A percentile compares a stretch with the other conserved stretches of the same genome.
phyloP scores from a whole-genome alignment of 2,113 vertebrate genomes.

The Hippocampus barbouri region DNA sequence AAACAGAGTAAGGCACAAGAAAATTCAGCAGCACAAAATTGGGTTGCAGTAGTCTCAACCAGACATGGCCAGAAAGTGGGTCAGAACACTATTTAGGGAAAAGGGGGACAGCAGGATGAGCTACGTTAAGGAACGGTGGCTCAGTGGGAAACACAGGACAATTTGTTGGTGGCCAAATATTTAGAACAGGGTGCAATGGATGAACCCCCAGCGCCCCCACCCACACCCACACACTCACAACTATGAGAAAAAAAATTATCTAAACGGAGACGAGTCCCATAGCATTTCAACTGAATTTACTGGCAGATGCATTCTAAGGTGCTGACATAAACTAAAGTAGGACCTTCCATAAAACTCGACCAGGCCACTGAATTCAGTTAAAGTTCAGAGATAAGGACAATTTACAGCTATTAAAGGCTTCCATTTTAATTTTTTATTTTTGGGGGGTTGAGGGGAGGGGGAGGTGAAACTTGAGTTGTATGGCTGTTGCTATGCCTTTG shows the following conservation, averaged over 20 bases:
- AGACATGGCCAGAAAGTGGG: conserved; percentile 45
- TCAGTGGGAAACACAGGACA: conserved; percentile 6
- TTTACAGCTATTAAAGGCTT: background rate
- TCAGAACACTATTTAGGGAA: conserved; percentile 40
- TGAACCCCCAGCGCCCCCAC: conserved; percentile 2
- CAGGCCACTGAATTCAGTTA: background rate
- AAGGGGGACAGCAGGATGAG: conserved; percentile 30
- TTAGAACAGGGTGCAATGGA: background rate
- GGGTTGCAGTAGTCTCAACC: conserved; percentile 29
- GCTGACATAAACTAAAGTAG: background rate
- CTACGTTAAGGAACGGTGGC: conserved; percentile 38
- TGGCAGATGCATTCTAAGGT: background rate
- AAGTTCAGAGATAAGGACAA: background rate
- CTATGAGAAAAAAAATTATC: background rate
- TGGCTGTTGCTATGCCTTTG: background rate
- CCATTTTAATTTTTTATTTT: background rate
- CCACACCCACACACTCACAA: conserved; percentile 6
- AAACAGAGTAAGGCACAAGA: conserved; percentile 18
- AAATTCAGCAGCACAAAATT: conserved; percentile 24
- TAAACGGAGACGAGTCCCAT: background rate
- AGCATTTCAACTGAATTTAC: background rate
- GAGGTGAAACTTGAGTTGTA: too few species aligned
- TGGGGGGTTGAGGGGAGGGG: background rate
- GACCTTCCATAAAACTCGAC: background rate
- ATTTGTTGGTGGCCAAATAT: background rate